phyloP scores from a whole-genome alignment of 1,140 invertebrate species.

The Zaprionus inermis region DNA sequence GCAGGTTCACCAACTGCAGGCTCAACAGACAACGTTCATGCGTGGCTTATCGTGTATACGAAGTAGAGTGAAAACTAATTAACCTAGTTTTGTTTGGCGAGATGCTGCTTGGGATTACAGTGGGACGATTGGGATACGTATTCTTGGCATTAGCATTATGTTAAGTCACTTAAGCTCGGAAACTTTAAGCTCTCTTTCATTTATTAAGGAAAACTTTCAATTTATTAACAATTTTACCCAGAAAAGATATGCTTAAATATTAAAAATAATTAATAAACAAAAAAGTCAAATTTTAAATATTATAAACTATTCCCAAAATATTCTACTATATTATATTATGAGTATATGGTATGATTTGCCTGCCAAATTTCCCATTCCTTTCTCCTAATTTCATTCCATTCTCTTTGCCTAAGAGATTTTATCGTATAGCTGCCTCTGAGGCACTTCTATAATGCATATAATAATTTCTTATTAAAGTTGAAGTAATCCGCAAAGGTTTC shows the following conservation, averaged over 20 bases:
- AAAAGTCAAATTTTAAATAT: no score
- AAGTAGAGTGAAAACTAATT: background rate
- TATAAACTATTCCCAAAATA: no score
- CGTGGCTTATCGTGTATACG: background rate
- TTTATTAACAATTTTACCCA: no score
- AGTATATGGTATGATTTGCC: no score
- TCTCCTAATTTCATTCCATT: background rate
- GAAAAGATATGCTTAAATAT: no score
- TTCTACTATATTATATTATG: no score
- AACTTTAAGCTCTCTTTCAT: background rate
- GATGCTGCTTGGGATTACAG: background rate
- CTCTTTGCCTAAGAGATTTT: background rate
- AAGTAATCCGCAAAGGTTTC: background rate
- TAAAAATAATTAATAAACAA: no score
- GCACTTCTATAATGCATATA: background rate
- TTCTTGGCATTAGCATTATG: background rate
- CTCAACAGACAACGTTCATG: constrained; percentile 19
- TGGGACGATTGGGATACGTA: background rate
- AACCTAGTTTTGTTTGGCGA: background rate
- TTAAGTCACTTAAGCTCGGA: background rate
- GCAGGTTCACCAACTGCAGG: constrained; percentile 26
- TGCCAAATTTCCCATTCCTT: background rate
- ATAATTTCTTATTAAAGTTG: background rate
- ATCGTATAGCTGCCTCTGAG: background rate
- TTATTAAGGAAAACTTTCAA: no score